Evolutionary conservation across 2,888 invertebrate species (phyloP), one percentile per base, ranked within the genome.

Genomic region (Rhimphoctona megacephalus): DNA sequence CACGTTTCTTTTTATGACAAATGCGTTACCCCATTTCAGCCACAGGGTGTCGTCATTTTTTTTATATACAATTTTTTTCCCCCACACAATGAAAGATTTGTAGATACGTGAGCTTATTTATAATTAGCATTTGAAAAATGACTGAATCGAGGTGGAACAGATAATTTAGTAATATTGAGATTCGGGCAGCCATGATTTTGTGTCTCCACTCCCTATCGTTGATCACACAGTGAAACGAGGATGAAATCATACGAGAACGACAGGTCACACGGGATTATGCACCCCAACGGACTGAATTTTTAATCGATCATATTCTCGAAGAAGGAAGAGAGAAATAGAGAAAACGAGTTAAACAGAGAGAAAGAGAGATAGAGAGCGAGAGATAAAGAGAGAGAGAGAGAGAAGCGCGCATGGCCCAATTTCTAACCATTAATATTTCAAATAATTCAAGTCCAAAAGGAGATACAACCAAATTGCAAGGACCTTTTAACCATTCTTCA

Each of bases 361-460:
- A 25, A 43, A 73, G 73, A n/a, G n/a, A n/a, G n/a, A 57, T 9
- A 39, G 52, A 14, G 17, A 69, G 30, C 25, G n/a, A 67, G 11
- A 46, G 22, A 46, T 49, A 66, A 14, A 36, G 61, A 46, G 66
- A 14, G 5, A 30, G 43, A 22, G 73, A 57, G 66, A 66, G 6
- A 52, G 39, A 30, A 54, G 69, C 52, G 39, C 43, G n/a, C 57
- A 46, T 86, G 85, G 80, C 83, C 85, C 76, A 80, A 83, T 86
- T 86, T 80, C 61, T 46, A 19, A 36, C 7, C n/a, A 67, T 86
- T 77, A 83, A 86, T 83, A 77, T 76, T 86, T 80, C 70, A 83
- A 22, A 36, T 36, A 43, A 57, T 14, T 33, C 61, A 36, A 46
- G 17, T 69, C 70, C 76, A 61, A 80, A 25, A 52, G 49, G 52